These are phyloP conservation scores for Pseudonaja textilis DNA, from an alignment of 2,113 vertebrate genomes.

Conservation along the genomic window DNA sequence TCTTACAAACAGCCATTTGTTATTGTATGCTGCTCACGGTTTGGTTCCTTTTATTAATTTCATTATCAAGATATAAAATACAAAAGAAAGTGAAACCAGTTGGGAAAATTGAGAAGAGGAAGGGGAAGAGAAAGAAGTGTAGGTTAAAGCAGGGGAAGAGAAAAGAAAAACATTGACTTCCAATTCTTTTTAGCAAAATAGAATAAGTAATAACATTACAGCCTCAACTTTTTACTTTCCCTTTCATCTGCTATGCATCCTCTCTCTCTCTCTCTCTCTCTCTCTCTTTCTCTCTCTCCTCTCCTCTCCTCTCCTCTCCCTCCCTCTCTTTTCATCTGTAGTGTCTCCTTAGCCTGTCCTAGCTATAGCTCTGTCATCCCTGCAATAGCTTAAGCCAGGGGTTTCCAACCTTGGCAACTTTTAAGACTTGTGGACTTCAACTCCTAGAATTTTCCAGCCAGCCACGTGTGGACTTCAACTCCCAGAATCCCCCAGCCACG, in stretches of 20 bases:
- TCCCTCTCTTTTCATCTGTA: neutral
- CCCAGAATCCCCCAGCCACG: no score
- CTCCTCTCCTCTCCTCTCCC: no score
- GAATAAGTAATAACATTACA: no score
- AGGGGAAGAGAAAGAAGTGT: no score
- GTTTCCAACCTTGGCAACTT: neutral
- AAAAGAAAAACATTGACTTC: no score
- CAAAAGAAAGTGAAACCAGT: neutral
- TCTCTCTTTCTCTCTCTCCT: neutral
- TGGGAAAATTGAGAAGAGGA: no score
- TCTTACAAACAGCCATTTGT: neutral
- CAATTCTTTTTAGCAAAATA: no score
- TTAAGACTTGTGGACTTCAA: neutral
- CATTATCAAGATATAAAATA: neutral
- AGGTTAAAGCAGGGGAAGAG: no score
- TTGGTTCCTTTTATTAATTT: neutral
- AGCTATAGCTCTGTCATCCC: neutral
- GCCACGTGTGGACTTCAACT: no score
- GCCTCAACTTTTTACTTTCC: no score
- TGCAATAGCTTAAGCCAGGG: neutral
- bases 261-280: no score
- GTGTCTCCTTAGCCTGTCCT: neutral
- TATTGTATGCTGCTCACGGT: neutral
- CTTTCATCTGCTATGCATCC: neutral
- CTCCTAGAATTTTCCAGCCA: neutral